A percentile compares a stretch with the other conserved stretches of the same genome.
Conservation (phyloP, 1,140 invertebrate genomes). For the Heliconius eleuchia region DNA sequence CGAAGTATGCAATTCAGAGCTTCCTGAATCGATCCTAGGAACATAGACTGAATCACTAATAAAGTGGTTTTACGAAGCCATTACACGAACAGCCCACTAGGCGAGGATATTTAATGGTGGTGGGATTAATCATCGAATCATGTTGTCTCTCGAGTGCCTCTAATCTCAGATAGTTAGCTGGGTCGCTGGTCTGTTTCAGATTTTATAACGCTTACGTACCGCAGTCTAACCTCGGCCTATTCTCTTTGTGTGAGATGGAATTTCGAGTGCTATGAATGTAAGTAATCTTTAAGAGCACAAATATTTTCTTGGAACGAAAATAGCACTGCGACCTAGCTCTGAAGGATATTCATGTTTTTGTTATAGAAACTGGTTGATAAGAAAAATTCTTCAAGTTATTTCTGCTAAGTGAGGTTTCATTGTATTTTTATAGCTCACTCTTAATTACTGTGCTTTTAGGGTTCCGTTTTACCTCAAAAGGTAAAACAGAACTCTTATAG, state of each 20-base stretch:
- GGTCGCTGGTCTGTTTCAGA: not conserved
- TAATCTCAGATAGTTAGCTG: not conserved
- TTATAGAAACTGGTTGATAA: not conserved
- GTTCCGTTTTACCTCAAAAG: no score
- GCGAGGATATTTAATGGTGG: not conserved
- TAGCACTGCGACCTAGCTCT: not conserved
- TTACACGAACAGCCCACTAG: not conserved
- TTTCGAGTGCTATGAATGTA: conserved; percentile 9
- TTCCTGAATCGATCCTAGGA: conserved; percentile 7
- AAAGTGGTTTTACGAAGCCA: conserved; percentile 6
- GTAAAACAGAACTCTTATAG: no score
- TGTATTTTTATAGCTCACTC: not conserved
- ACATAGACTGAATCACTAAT: conserved; percentile 7
- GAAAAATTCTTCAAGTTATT: not conserved
- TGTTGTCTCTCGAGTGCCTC: not conserved
- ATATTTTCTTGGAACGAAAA: conserved; percentile 6
- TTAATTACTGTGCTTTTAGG: not conserved
- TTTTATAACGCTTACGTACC: not conserved
- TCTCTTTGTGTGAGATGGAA: conserved; percentile 5
- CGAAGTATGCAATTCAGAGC: not conserved
- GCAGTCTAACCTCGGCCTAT: not conserved
- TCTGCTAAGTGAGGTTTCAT: not conserved
- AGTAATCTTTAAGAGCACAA: conserved; percentile 5
- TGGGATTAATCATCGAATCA: not conserved
- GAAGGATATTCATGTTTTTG: not conserved